phyloP scores from a whole-genome alignment of 2,888 invertebrate genomes.

The Muscina levida region DNA sequence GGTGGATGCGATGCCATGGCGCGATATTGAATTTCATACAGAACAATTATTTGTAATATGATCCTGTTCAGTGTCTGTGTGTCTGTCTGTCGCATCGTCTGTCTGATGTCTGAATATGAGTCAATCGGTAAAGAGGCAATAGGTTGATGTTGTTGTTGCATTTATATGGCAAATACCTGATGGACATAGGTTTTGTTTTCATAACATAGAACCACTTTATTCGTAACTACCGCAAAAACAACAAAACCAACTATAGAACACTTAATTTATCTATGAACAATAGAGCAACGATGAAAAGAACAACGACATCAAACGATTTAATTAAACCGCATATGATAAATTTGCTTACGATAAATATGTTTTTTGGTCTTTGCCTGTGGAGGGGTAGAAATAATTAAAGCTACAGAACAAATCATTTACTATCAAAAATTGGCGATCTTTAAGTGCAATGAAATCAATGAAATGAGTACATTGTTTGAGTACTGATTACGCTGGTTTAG shows the following conservation, averaged over 20 bases:
- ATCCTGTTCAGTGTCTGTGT: background rate
- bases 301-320: constrained; percentile 34
- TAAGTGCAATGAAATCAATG: no score
- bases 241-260: constrained; percentile 11
- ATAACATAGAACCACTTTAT: background rate
- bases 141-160: no score
- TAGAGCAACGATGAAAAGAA: background rate
- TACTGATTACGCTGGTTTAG: no score
- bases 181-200: constrained; percentile 10
- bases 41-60: constrained; percentile 36
- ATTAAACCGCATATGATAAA: constrained; percentile 33
- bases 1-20: background rate
- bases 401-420: constrained; percentile 2
- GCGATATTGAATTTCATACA: constrained; percentile 15
- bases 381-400: no score
- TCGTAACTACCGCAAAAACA: background rate
- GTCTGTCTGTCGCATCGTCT: background rate
- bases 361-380: background rate
- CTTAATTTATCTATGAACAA: constrained; percentile 17
- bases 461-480: no score
- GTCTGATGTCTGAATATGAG: no score
- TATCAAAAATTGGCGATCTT: constrained; percentile 27
- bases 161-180: background rate
- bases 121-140: no score
- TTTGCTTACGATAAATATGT: background rate